Conservation (phyloP, 2,888 invertebrate species). For the Limnephilus auricula region DNA sequence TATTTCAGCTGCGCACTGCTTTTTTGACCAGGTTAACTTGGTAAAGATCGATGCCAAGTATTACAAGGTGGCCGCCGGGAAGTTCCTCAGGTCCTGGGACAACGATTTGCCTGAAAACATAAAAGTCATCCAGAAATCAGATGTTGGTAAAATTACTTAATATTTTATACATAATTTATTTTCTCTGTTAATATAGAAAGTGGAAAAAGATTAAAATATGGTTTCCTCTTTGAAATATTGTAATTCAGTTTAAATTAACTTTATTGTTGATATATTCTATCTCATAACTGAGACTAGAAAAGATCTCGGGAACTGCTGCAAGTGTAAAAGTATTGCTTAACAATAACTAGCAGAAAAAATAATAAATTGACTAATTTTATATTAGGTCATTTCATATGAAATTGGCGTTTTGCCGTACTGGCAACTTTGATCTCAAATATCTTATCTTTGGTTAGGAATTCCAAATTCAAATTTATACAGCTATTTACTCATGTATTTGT, state of each 20-base stretch:
- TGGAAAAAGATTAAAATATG: background rate
- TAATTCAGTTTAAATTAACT: background rate
- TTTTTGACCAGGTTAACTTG: background rate
- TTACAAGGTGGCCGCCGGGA: slow-evolving; percentile 13
- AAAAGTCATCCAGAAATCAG: background rate
- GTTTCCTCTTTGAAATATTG: background rate
- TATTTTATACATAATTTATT: background rate
- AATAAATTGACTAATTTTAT: background rate
- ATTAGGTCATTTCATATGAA: background rate
- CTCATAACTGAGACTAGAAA: background rate
- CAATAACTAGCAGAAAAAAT: background rate
- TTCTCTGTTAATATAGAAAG: background rate
- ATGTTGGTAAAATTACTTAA: background rate
- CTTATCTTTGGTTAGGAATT: too few species aligned
- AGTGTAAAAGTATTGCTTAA: background rate
- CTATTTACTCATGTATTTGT: too few species aligned
- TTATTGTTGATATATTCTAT: background rate
- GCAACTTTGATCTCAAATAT: too few species aligned
- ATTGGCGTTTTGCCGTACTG: too few species aligned
- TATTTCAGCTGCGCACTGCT: slow-evolving; percentile 17
- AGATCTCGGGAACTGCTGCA: too few species aligned
- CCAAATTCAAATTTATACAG: too few species aligned
- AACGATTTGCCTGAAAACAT: background rate
- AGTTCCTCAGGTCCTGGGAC: slow-evolving; percentile 9
- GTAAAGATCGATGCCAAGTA: background rate